These are phyloP conservation scores for Callitettix versicolor DNA, from an alignment of 1,140 invertebrate species.

Conservation along the genomic window DNA sequence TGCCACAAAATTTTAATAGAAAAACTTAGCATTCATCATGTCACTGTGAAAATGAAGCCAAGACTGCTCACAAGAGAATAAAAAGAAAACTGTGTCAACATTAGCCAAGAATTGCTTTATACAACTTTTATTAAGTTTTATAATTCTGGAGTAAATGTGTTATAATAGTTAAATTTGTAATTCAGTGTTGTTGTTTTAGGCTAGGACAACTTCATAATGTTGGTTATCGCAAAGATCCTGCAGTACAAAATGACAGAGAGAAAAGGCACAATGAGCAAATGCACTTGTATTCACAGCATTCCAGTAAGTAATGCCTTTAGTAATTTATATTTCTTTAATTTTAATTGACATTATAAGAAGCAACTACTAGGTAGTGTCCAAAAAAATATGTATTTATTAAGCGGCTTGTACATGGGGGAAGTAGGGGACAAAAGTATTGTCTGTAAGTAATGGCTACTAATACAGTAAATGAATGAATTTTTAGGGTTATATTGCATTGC, in stretches of 20 bases:
- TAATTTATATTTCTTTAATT: too few relatives aligned
- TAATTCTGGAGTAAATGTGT: too few relatives aligned
- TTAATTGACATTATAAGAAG: neutral
- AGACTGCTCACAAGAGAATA: too few relatives aligned
- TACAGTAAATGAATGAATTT: neutral
- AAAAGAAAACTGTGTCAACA: too few relatives aligned
- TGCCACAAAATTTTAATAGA: too few relatives aligned
- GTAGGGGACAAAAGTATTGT: neutral
- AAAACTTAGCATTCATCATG: too few relatives aligned
- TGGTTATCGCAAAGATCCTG: conserved; percentile 58
- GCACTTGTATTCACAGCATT: conserved; percentile 24
- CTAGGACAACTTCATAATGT: conserved; percentile 61
- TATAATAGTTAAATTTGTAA: too few relatives aligned
- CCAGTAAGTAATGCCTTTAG: conserved; percentile 6
- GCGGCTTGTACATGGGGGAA: neutral
- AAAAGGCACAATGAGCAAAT: conserved; percentile 57
- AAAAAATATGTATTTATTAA: neutral
- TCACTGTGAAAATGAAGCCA: too few relatives aligned
- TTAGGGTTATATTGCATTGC: neutral
- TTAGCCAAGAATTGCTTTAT: too few relatives aligned
- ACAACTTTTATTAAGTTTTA: too few relatives aligned
- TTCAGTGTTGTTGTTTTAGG: conserved; percentile 32
- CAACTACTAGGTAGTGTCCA: neutral
- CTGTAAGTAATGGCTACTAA: neutral
- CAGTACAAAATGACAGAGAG: conserved; percentile 60